A percentile compares a stretch with the other conserved stretches of the same genome.
Conservation (phyloP, 2,888 invertebrate species). For the Drosophila neoperkinsi region DNA sequence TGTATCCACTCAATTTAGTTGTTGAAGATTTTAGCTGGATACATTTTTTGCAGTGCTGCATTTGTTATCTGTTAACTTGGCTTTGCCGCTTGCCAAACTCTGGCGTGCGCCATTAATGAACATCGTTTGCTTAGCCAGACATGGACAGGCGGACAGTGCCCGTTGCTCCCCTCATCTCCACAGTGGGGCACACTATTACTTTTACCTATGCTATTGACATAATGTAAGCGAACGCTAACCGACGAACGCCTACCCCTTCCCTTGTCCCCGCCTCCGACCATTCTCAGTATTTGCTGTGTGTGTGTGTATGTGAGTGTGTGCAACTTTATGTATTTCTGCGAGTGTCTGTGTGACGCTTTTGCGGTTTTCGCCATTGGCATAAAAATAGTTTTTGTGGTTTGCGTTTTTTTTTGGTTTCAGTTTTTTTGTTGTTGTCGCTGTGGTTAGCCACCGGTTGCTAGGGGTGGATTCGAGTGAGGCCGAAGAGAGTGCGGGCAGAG, state of each 20-base stretch:
- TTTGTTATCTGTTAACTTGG: conserved; percentile 73
- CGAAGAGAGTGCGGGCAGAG: conserved; percentile 19
- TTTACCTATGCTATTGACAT: conserved; percentile 71
- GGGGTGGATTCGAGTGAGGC: conserved; percentile 61
- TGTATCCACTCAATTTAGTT: neutral
- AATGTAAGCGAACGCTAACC: conserved; percentile 67
- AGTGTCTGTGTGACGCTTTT: conserved; percentile 44
- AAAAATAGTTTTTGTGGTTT: conserved; percentile 69
- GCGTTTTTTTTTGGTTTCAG: conserved; percentile 20
- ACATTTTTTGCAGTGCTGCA: conserved; percentile 37
- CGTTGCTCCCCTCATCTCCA: neutral
- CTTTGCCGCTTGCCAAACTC: conserved; percentile 61
- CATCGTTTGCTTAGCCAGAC: conserved; percentile 76
- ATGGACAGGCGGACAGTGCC: conserved; percentile 35
- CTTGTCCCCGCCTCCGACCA: neutral
- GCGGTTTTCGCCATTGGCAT: conserved; percentile 69
- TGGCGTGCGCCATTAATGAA: conserved; percentile 79
- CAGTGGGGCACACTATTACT: conserved; percentile 16
- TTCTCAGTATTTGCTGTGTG: conserved; percentile 25
- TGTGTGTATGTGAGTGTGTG: conserved; percentile 34
- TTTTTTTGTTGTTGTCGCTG: conserved; percentile 23
- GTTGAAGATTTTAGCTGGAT: neutral
- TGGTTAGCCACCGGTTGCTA: conserved; percentile 64
- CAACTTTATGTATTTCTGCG: conserved; percentile 44
- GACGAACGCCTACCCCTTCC: conserved; percentile 4